These are phyloP conservation scores for Sinosuthora webbiana DNA, from an alignment of 2,113 vertebrate species.

Conservation along the genomic window DNA sequence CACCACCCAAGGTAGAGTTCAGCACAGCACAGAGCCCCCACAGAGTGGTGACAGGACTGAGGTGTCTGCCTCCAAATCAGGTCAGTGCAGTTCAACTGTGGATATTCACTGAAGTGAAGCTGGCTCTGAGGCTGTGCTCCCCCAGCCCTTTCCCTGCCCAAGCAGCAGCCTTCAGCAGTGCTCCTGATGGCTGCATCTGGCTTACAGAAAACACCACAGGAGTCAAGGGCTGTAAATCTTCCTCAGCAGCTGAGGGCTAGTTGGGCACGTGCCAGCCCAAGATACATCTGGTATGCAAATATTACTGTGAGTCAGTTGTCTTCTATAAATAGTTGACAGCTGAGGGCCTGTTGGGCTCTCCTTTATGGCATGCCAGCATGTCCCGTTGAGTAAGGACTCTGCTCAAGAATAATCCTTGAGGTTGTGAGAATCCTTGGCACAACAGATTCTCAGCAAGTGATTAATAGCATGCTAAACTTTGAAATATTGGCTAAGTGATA, in stretches of 20 bases:
- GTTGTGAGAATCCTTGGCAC: background rate
- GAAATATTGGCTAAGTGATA: background rate
- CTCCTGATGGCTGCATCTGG: background rate
- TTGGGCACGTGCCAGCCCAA: background rate
- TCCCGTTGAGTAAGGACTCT: background rate
- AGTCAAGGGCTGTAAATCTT: background rate
- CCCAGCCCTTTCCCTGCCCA: accelerated
- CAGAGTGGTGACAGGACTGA: background rate
- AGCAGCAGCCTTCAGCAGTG: background rate
- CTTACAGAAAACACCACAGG: background rate
- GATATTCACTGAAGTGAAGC: accelerated
- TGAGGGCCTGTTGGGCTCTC: background rate
- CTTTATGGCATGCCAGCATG: too few relatives aligned
- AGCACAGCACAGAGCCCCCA: accelerated
- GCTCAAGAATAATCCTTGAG: background rate
- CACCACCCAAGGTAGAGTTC: background rate
- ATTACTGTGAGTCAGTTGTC: background rate
- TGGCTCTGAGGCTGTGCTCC: background rate
- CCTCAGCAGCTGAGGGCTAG: background rate
- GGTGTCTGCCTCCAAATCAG: accelerated
- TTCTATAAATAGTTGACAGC: background rate
- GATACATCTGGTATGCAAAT: background rate
- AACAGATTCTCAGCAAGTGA: background rate
- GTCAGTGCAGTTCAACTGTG: background rate
- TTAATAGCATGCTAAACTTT: background rate